Conservation (phyloP, 2,797 vertebrate species). For the Bucorvus abyssinicus region DNA sequence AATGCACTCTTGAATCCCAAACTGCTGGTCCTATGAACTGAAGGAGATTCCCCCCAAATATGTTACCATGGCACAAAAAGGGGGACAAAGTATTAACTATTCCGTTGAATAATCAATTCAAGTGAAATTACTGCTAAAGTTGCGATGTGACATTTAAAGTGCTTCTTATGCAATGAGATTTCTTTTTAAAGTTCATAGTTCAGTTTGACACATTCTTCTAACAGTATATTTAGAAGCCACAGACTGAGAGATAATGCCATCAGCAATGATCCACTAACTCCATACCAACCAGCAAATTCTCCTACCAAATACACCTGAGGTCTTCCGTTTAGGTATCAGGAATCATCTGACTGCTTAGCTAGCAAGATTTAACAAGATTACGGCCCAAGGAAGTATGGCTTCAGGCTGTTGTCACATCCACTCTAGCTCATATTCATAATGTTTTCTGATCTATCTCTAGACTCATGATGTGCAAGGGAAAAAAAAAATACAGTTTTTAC, state of each 20-base stretch:
- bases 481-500: not conserved
- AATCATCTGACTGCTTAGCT: conserved; percentile 27
- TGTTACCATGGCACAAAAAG: not conserved
- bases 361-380: conserved; percentile 55
- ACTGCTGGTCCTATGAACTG: not conserved
- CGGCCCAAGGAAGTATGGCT: conserved; percentile 10
- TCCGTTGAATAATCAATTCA: conserved; percentile 55
- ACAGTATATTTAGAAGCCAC: not conserved
- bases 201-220: not conserved
- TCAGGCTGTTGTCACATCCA: conserved; percentile 40
- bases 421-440: conserved; percentile 30
- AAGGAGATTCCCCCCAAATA: not conserved
- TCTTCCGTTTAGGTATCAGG: conserved; percentile 3
- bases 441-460: conserved; percentile 25
- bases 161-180: conserved; percentile 11
- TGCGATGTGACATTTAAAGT: conserved; percentile 3
- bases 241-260: not conserved
- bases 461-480: not conserved
- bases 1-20: not conserved
- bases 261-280: not conserved
- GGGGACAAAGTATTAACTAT: not conserved
- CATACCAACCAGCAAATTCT: not conserved
- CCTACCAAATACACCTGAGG: conserved; percentile 7
- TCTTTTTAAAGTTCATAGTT: not conserved
- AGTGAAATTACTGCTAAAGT: conserved; percentile 21